These are phyloP conservation scores for Bacillus rossius DNA, from an alignment of 1,140 invertebrate genomes.

Conservation along the genomic window DNA sequence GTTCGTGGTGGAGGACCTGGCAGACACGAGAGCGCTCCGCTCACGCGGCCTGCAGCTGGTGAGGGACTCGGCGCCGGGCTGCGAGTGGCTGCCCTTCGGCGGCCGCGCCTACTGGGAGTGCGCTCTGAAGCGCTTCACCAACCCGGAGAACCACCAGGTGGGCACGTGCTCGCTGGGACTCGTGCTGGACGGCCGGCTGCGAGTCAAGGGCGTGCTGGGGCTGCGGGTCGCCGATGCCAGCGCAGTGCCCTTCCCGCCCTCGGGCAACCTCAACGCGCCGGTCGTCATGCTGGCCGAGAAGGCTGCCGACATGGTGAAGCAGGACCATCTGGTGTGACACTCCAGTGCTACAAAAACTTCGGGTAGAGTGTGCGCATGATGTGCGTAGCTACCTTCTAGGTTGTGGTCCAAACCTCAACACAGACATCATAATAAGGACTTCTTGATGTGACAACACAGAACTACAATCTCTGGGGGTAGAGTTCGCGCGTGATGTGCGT, in stretches of 20 bases:
- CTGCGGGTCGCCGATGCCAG: slow-evolving; percentile 13
- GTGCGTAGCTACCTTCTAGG: too few species aligned
- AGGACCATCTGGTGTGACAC: too few species aligned
- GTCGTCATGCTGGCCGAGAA: slow-evolving; percentile 85
- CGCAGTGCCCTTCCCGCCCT: slow-evolving; percentile 12
- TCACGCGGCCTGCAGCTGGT: slow-evolving; percentile 62
- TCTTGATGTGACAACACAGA: too few species aligned
- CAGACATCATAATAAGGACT: too few species aligned
- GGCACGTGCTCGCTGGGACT: slow-evolving; percentile 23
- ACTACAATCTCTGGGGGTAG: too few species aligned
- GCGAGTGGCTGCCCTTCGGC: slow-evolving; percentile 41
- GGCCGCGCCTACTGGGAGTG: slow-evolving; percentile 34
- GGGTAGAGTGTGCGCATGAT: too few species aligned
- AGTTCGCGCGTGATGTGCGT: too few species aligned
- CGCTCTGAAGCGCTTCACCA: slow-evolving; percentile 26
- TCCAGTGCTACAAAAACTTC: too few species aligned
- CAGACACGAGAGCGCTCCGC: slow-evolving; percentile 56
- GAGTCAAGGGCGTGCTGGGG: slow-evolving; percentile 12
- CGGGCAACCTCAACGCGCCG: slow-evolving; percentile 78
- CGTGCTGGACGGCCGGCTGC: slow-evolving; percentile 30
- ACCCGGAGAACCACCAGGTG: slow-evolving; percentile 37
- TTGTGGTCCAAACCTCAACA: too few species aligned
- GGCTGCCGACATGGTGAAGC: slow-evolving; percentile 67
- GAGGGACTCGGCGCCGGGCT: slow-evolving; percentile 17
- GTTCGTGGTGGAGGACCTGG: neutral